These are phyloP conservation scores for Strigops habroptila DNA, from an alignment of 2,113 vertebrate genomes.

Conservation along the genomic window DNA sequence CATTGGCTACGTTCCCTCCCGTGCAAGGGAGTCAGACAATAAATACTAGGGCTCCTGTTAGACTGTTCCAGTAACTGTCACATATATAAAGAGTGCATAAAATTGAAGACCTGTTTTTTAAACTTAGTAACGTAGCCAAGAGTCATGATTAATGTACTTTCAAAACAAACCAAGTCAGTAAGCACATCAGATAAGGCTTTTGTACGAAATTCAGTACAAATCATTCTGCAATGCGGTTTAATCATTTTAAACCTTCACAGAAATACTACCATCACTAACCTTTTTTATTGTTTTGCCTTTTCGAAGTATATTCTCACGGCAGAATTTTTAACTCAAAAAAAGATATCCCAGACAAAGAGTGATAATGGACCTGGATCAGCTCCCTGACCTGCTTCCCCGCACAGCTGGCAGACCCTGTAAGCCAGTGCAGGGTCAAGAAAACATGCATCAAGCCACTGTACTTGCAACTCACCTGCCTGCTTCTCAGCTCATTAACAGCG, in stretches of 20 bases:
- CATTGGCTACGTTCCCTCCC: neutral
- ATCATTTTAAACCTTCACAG: neutral
- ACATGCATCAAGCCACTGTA: rapidly evolving
- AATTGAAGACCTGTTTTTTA: neutral
- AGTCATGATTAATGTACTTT: neutral
- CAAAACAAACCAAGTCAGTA: neutral
- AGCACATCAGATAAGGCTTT: neutral
- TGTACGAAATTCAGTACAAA: neutral
- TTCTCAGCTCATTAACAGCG: neutral
- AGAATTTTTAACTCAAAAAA: neutral
- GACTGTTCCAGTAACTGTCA: neutral
- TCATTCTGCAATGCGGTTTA: neutral
- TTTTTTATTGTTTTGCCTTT: neutral
- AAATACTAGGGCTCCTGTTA: neutral
- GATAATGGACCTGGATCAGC: neutral
- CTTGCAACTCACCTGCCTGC: neutral
- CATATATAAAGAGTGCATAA: neutral
- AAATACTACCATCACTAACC: neutral
- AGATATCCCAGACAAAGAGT: neutral
- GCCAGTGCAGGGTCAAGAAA: neutral
- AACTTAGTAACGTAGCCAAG: neutral
- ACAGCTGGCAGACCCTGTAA: neutral
- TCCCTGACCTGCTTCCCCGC: neutral
- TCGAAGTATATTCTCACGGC: neutral
- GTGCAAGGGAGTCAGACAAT: neutral